Evolutionary conservation across 2,888 invertebrate species (phyloP).

Genomic region (Ophion obscuratus): DNA sequence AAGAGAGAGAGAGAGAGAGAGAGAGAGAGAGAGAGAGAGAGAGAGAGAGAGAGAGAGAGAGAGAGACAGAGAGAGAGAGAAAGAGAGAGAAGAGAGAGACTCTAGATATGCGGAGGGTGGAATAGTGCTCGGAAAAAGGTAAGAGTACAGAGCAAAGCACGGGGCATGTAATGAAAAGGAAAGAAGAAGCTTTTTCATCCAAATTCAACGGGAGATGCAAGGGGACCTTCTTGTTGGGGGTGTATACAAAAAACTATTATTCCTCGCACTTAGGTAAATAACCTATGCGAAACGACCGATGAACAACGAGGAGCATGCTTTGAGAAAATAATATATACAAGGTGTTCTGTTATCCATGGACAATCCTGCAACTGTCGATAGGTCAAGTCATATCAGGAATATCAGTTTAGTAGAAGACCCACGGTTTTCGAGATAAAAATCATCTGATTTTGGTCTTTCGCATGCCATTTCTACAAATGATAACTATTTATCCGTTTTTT

Average conservation of each 20-base stretch:
- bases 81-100: too few relatives aligned
- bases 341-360: too few relatives aligned
- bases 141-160: not conserved
- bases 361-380: too few relatives aligned
- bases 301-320: constrained; percentile 51
- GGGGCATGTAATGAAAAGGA: not conserved
- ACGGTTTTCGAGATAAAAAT: too few relatives aligned
- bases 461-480: too few relatives aligned
- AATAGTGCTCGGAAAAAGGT: constrained; percentile 3
- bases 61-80: too few relatives aligned
- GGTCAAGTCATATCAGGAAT: too few relatives aligned
- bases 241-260: constrained; percentile 57
- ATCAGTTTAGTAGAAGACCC: too few relatives aligned
- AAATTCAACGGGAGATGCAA: not conserved
- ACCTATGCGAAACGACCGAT: constrained; percentile 56
- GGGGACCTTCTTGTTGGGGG: constrained; percentile 3
- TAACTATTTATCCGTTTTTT: too few relatives aligned
- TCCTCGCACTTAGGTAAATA: constrained; percentile 66
- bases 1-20: not conserved
- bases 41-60: too few relatives aligned
- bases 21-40: not conserved
- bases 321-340: constrained; percentile 54
- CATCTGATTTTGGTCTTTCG: too few relatives aligned
- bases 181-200: constrained; percentile 19
- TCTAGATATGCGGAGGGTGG: not conserved